These are phyloP conservation scores for Anguilla rostrata DNA, from an alignment of 2,113 vertebrate species.

Conservation along the genomic window DNA sequence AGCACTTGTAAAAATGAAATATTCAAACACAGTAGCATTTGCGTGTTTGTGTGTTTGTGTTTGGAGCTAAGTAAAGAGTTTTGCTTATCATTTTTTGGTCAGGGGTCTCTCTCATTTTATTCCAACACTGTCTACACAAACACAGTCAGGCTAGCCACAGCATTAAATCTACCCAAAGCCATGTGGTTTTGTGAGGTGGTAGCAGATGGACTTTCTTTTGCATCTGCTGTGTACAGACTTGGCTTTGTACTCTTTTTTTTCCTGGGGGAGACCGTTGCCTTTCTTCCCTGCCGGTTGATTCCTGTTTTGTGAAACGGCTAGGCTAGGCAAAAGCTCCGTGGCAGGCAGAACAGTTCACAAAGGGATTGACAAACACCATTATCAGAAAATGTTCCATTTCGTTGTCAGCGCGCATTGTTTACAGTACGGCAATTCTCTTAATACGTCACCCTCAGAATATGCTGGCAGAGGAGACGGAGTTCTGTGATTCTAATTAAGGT, in stretches of 20 bases:
- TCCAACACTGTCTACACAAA: constrained; percentile 76
- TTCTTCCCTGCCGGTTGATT: constrained; percentile 98
- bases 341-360: constrained; percentile 90
- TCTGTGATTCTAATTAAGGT: constrained; percentile 86
- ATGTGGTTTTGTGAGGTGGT: constrained; percentile 93
- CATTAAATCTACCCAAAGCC: constrained; percentile 90
- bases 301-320: constrained; percentile 98
- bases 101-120: constrained; percentile 73
- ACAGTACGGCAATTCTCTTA: constrained; percentile 86
- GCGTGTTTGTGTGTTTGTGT: not conserved
- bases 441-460: constrained; percentile 82
- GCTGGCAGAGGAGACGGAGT: constrained; percentile 76
- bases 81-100: constrained; percentile 63
- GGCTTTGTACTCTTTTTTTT: constrained; percentile 94
- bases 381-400: constrained; percentile 91
- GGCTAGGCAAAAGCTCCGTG: constrained; percentile 95
- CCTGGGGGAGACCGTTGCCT: constrained; percentile 93
- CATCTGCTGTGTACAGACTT: constrained; percentile 98
- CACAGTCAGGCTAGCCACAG: constrained; percentile 79
- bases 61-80: constrained; percentile 43
- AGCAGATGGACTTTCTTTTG: constrained; percentile 99
- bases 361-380: constrained; percentile 94
- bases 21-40: constrained; percentile 18
- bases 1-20: not conserved
- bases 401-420: constrained; percentile 93